A percentile compares a stretch with the other conserved stretches of the same genome.
These are phyloP conservation scores for Pogonocherus hispidulus DNA, from an alignment of 2,888 invertebrate species.

Conservation along the genomic window DNA sequence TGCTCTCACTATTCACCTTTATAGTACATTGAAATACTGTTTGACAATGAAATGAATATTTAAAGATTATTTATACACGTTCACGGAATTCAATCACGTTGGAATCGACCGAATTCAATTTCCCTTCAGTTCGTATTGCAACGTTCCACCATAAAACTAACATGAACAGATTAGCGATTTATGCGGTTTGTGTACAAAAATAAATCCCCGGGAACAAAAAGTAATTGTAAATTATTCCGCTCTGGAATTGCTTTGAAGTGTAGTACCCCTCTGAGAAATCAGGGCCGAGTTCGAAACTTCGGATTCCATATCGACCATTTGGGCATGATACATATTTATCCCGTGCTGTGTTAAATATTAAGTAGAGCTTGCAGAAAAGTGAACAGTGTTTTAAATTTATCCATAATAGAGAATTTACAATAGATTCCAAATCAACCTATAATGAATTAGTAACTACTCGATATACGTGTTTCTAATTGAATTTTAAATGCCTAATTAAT, in stretches of 20 bases:
- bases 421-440: too few species aligned
- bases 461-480: too few species aligned
- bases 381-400: too few species aligned
- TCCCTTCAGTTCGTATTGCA: neutral
- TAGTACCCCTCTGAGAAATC: slow-evolving; percentile 23
- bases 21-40: too few species aligned
- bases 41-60: neutral
- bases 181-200: neutral
- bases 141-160: neutral
- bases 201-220: neutral
- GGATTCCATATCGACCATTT: neutral
- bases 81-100: neutral
- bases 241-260: neutral
- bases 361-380: too few species aligned
- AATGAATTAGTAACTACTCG: too few species aligned
- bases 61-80: neutral
- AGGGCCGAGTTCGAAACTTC: slow-evolving; percentile 7
- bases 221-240: slow-evolving; percentile 14
- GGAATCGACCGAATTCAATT: neutral
- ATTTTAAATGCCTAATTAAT: too few species aligned
- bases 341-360: too few species aligned
- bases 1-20: too few species aligned
- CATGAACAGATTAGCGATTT: neutral
- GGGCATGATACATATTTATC: slow-evolving; percentile 1
- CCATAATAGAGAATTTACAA: too few species aligned